Evolutionary conservation across 1,140 invertebrate species (phyloP), one percentile per base, ranked within the genome.

Genomic region (Eciton burchellii): DNA sequence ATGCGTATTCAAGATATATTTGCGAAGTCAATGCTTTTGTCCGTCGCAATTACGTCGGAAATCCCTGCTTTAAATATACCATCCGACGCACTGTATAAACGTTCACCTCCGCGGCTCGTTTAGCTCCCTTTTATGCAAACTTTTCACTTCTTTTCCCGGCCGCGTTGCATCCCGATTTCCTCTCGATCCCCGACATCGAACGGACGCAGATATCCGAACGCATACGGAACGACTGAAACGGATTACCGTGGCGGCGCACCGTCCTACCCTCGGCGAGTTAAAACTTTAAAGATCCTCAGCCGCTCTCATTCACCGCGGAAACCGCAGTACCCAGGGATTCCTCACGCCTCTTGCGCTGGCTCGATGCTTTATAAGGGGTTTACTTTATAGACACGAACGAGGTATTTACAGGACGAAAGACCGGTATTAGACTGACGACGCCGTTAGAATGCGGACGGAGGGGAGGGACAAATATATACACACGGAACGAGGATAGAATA

Each of bases 381-480:
- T 74, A 82, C 57, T 82, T 49, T 82, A 82, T 63, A 82, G 79
- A 82, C 79, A 82, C 56, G 79, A 74, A 79, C 74, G 74, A 74
- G 57, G 79, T 76, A 82, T 82, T 82, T n/a, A n/a, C n/a, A 82
- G 63, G 24, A 68, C 74, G 63, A 19, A 79, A 79, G 63, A 79
- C 74, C 74, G 74, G 74, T 68, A 68, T 79, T 79, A 79, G 49
- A 79, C 74, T 79, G 63, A 79, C 66, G 63, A 56, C 74, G 74
- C 63, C 63, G 41, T 14, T 45, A 79, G 74, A 79, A 79, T 79
- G 74, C 74, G 74, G 52, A 56, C 63, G 63, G 26, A 41, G 56
- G 35, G 49, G 6, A 21, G 63, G 12, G 19, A 56, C 63, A 35
- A 79, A 57, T 77, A 45, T 79, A 56, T 77, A 68, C 26, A 6